These are phyloP conservation scores for Corvus hawaiiensis DNA, from an alignment of 2,113 vertebrate genomes.

Conservation along the genomic window DNA sequence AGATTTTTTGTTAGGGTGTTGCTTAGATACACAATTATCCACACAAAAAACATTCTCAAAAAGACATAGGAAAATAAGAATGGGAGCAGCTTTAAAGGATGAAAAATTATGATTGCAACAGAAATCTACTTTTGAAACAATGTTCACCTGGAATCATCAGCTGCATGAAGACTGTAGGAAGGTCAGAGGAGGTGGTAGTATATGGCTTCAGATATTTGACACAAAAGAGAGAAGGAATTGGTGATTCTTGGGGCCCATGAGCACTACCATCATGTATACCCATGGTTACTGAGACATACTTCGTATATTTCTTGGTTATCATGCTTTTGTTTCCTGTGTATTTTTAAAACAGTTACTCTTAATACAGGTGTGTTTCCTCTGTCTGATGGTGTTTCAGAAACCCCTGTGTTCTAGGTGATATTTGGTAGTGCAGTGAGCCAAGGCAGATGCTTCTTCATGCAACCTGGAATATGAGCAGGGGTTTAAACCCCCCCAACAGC, in stretches of 20 bases:
- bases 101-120: not conserved
- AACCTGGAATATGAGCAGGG: not conserved
- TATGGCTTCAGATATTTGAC: not conserved
- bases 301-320: not conserved
- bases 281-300: not conserved
- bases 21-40: conserved; percentile 41
- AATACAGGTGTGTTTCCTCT: not conserved
- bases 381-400: not conserved
- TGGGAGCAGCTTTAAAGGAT: not conserved
- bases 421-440: not conserved
- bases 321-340: not conserved
- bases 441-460: not conserved
- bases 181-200: not conserved
- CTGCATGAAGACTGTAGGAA: not conserved
- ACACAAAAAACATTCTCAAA: not conserved
- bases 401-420: not conserved
- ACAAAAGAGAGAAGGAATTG: not conserved
- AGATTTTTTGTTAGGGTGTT: conserved; percentile 10
- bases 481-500: fast-evolving
- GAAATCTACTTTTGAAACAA: not conserved
- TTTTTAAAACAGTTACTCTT: not conserved
- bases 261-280: not conserved
- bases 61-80: not conserved
- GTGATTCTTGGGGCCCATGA: not conserved
- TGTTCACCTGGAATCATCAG: not conserved